These are phyloP conservation scores for Diorhabda carinulata DNA, from an alignment of 1,140 invertebrate genomes.

Conservation along the genomic window DNA sequence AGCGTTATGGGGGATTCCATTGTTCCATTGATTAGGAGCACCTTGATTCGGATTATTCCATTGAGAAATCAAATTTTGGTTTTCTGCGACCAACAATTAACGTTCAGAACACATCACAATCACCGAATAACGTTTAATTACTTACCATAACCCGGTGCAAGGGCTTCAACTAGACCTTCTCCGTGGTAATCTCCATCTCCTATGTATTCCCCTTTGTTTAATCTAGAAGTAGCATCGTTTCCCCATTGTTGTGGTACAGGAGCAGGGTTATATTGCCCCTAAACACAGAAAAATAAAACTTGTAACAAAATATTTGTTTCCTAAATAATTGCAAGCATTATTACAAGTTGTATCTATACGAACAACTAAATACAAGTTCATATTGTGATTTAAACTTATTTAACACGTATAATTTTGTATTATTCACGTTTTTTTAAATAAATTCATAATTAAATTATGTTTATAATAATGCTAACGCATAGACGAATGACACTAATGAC, in stretches of 20 bases:
- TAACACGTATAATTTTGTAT: too few relatives aligned
- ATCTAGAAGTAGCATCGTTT: constrained; percentile 33
- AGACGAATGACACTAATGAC: too few relatives aligned
- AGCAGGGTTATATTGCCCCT: constrained; percentile 7
- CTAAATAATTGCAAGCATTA: too few relatives aligned
- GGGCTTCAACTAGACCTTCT: constrained; percentile 51
- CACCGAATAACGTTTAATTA: not conserved
- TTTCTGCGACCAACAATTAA: constrained; percentile 4
- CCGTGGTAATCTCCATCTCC: constrained; percentile 49
- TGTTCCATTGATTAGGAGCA: not conserved
- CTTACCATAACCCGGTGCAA: constrained; percentile 35
- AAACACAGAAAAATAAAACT: not conserved
- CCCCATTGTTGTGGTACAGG: constrained; percentile 26
- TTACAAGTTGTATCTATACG: too few relatives aligned
- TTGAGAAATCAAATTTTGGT: not conserved
- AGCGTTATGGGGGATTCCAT: constrained; percentile 26
- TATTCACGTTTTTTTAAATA: too few relatives aligned
- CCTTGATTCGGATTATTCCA: constrained; percentile 5
- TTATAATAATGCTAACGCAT: too few relatives aligned
- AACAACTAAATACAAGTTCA: too few relatives aligned
- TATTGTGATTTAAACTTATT: too few relatives aligned
- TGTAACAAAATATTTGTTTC: too few relatives aligned
- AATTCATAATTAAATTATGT: too few relatives aligned
- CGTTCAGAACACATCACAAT: too few relatives aligned
- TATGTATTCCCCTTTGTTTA: constrained; percentile 44